Conservation (phyloP, 1,140 invertebrate species). For the Trachymyrmex cornetzi region DNA sequence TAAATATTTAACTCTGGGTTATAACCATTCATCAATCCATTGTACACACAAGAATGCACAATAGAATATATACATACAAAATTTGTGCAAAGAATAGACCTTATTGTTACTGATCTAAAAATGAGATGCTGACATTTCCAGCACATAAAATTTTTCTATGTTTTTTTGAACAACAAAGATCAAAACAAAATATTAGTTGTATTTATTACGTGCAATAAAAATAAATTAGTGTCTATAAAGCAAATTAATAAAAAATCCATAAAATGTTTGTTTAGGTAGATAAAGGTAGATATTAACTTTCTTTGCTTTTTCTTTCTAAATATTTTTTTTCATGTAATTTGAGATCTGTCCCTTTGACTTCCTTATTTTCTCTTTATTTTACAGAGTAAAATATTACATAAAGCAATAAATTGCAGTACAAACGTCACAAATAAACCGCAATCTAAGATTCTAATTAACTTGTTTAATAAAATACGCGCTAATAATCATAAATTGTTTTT, state of each 20-base stretch:
- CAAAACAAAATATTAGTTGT: neutral
- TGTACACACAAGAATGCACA: neutral
- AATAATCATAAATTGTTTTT: neutral
- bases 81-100: neutral
- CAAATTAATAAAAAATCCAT: neutral
- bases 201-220: neutral
- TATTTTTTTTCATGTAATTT: constrained; percentile 2
- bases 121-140: neutral
- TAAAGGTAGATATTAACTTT: constrained; percentile 22
- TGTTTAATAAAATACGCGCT: neutral
- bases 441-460: neutral
- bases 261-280: no score
- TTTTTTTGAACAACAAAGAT: neutral
- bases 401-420: neutral
- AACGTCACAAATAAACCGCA: neutral
- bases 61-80: neutral
- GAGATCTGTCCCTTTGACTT: neutral
- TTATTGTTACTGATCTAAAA: neutral
- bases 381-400: neutral
- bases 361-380: no score
- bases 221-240: neutral
- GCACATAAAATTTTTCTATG: neutral
- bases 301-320: neutral
- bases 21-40: neutral
- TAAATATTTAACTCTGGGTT: constrained; percentile 3